phyloP scores from a whole-genome alignment of 2,113 vertebrate genomes.

The Cavia porcellus region DNA sequence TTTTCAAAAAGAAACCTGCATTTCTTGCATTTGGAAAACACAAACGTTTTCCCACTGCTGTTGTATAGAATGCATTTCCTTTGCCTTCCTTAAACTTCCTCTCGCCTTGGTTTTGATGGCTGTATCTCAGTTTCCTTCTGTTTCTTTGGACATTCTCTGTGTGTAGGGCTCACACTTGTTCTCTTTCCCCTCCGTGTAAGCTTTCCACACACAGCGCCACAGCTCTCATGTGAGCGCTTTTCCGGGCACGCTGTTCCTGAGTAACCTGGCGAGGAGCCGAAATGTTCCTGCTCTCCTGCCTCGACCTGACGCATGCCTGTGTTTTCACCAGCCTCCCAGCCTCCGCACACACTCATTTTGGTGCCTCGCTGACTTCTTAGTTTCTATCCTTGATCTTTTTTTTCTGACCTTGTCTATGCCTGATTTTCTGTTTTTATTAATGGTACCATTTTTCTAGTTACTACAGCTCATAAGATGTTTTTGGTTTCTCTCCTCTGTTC shows the following conservation, averaged over 20 bases:
- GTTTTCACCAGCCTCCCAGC: background rate
- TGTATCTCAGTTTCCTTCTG: background rate
- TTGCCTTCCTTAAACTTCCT: background rate
- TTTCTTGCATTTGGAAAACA: background rate
- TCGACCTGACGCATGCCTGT: background rate
- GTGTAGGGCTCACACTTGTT: background rate
- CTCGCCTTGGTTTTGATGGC: background rate
- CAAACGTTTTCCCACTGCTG: background rate
- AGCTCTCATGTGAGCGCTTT: background rate
- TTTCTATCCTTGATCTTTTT: background rate
- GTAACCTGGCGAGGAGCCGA: background rate
- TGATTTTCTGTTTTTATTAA: background rate
- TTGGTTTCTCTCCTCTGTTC: background rate
- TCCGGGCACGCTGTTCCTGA: background rate
- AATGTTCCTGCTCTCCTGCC: background rate
- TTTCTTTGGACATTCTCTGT: conserved; percentile 5
- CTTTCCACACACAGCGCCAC: background rate
- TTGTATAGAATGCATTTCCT: background rate
- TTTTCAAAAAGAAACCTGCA: background rate
- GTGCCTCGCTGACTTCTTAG: background rate
- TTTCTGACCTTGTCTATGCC: background rate
- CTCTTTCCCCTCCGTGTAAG: background rate
- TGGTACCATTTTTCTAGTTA: background rate
- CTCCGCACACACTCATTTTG: background rate
- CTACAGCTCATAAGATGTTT: conserved; percentile 7